Evolutionary conservation across 2,888 invertebrate species (phyloP).

Genomic region (Sarcophaga rosellei): DNA sequence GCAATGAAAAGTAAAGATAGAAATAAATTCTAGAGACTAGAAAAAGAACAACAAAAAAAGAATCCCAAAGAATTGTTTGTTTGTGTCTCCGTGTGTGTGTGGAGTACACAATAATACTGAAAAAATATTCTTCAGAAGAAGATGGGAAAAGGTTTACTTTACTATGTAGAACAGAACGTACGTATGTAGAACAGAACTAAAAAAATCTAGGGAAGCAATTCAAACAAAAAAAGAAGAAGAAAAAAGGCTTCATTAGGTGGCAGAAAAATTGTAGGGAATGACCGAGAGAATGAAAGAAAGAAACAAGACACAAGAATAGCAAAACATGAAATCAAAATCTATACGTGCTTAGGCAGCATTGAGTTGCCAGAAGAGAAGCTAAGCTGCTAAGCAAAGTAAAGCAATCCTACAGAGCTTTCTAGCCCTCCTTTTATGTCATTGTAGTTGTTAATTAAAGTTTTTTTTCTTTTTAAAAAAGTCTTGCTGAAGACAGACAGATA

Average conservation of each 20-base stretch:
- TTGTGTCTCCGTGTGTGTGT: no score
- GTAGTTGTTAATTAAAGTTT: conserved; percentile 67
- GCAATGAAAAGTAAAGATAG: no score
- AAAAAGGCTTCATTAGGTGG: conserved; percentile 66
- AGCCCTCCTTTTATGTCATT: conserved; percentile 35
- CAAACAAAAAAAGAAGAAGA: conserved; percentile 1
- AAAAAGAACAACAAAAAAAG: background rate
- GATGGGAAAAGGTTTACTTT: conserved; percentile 1
- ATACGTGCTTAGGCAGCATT: background rate
- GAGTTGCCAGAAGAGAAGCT: background rate
- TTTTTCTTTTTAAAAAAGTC: background rate
- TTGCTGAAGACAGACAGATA: conserved; percentile 33
- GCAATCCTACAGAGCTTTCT: no score
- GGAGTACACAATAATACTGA: no score
- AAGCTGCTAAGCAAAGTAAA: no score
- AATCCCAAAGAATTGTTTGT: conserved; percentile 5
- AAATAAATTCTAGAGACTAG: no score
- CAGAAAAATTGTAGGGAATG: background rate
- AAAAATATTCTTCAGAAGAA: conserved; percentile 9
- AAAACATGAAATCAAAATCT: conserved; percentile 35
- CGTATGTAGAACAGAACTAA: conserved; percentile 34
- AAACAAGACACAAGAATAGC: conserved; percentile 18
- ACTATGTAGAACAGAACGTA: conserved; percentile 22
- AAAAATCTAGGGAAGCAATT: background rate
- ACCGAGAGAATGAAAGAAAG: background rate